These are phyloP conservation scores for Corella eumyota DNA, from an alignment of 23 tunicate species.

Conservation along the genomic window DNA sequence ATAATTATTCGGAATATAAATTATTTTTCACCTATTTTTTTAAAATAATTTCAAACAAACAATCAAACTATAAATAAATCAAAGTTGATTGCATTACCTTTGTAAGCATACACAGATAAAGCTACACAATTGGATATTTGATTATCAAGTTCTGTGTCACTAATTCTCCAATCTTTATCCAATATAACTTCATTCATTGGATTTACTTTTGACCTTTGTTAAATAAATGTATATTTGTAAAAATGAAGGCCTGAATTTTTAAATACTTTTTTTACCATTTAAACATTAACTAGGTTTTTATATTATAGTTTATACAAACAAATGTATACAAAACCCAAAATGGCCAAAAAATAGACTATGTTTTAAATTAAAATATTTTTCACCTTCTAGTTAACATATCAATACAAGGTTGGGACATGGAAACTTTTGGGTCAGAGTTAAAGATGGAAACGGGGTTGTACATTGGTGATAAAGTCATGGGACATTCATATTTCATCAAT, in stretches of 20 bases:
- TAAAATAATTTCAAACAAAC: too few relatives aligned
- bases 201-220: slow-evolving; percentile 65
- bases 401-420: slow-evolving; percentile 79
- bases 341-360: too few relatives aligned
- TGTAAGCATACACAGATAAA: slow-evolving; percentile 51
- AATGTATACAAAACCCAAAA: too few relatives aligned
- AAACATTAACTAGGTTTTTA: background rate
- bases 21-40: too few relatives aligned
- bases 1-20: too few relatives aligned
- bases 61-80: too few relatives aligned
- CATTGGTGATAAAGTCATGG: slow-evolving; percentile 76
- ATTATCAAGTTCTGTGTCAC: slow-evolving; percentile 55
- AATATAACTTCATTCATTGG: slow-evolving; percentile 54
- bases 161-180: slow-evolving; percentile 57
- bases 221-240: background rate
- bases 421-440: slow-evolving; percentile 53
- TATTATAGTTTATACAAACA: background rate
- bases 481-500: slow-evolving; percentile 65
- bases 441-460: slow-evolving; percentile 49
- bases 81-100: slow-evolving; percentile 21
- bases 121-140: slow-evolving; percentile 43
- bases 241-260: background rate
- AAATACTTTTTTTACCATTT: background rate
- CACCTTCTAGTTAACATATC: slow-evolving; percentile 91
- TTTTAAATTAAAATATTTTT: too few relatives aligned